Base-by-base conservation (phyloP, 2,888 invertebrate species). In the Flabesymbios commensalis region DNA sequence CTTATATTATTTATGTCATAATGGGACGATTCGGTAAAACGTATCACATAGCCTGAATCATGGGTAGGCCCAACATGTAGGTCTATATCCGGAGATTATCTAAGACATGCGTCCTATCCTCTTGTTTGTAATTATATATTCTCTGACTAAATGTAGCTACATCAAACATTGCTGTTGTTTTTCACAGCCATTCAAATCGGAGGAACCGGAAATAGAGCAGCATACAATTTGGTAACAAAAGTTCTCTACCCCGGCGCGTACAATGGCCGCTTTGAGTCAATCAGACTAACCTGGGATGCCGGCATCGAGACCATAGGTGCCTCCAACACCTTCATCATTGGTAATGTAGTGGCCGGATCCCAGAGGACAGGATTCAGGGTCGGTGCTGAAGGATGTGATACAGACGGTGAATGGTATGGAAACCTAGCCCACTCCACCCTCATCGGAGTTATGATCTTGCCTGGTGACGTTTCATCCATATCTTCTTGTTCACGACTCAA, bases 331-430 rank as follows among this genome's bases (percentile, higher is more conserved):
- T 10, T 43, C 19, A 36, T 72, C 33, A 49, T 57, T 4, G 68
- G 68, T 32, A 78, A 78, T 62, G 62, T 63, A 4, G 76, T 76
- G 14, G 74, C 74, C 19, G 78, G 77, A 4, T 64, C 70, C 7
- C 76, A 78, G 53, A 45, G 78, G 3, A 48, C 65, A 3, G 77
- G 60, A 7, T 58, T 36, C 51, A 43, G 57, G 3, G 41, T 53
- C 4, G 52, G 56, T 22, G 67, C 65, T 10, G 59, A 65, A 42
- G 55, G 47, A 3, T 67, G 67, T 32, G 7, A 7, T 10, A 49
- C 26, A 32, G 14, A 14, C 29, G 49, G 31, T 22, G 26, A 5
- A 4, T 74, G 68, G 61, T 48, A 42, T 1, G 70, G 68, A 53
- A 78, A 78, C 57, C 59, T 59, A 17, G 75, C 65, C 7, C 72